These are phyloP conservation scores for Epizoanthus stellaris DNA, from an alignment of 92 coral and sea anemone species.

Conservation along the genomic window DNA sequence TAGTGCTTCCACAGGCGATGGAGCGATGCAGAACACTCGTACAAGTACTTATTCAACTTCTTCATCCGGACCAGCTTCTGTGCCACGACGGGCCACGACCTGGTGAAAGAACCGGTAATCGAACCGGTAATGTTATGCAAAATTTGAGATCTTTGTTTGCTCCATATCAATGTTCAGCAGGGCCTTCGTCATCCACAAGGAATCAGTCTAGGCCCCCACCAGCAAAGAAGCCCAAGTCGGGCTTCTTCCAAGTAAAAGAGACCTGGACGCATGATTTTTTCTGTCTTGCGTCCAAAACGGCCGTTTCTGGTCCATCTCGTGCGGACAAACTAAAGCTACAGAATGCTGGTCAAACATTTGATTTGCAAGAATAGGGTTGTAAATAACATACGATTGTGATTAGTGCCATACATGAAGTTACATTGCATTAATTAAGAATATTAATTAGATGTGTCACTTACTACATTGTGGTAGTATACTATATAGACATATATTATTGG, in stretches of 20 bases:
- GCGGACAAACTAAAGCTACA: conserved; percentile 27
- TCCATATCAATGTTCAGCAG: conserved; percentile 23
- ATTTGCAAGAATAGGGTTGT: no score
- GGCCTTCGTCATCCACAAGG: conserved; percentile 20
- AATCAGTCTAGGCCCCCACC: conserved; percentile 28
- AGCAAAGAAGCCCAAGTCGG: not conserved
- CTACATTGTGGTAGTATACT: no score
- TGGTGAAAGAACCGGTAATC: not conserved
- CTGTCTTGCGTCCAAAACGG: conserved; percentile 35
- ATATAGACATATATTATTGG: no score
- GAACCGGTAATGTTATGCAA: conserved; percentile 46
- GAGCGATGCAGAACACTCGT: not conserved
- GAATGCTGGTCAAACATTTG: conserved; percentile 35
- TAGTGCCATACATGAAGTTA: no score
- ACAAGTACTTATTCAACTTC: not conserved
- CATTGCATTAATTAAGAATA: no score
- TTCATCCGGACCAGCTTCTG: conserved; percentile 8
- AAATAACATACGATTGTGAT: no score
- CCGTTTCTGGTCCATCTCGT: conserved; percentile 12
- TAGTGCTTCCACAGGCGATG: conserved; percentile 1
- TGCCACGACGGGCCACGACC: not conserved
- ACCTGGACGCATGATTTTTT: conserved; percentile 58
- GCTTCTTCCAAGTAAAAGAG: conserved; percentile 40
- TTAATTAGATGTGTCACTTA: no score
- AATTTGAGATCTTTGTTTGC: conserved; percentile 43